A percentile compares a stretch with the other conserved stretches of the same genome.
Evolutionary conservation across 2,888 invertebrate species (phyloP).

Genomic region (Bembecia ichneumoniformis): DNA sequence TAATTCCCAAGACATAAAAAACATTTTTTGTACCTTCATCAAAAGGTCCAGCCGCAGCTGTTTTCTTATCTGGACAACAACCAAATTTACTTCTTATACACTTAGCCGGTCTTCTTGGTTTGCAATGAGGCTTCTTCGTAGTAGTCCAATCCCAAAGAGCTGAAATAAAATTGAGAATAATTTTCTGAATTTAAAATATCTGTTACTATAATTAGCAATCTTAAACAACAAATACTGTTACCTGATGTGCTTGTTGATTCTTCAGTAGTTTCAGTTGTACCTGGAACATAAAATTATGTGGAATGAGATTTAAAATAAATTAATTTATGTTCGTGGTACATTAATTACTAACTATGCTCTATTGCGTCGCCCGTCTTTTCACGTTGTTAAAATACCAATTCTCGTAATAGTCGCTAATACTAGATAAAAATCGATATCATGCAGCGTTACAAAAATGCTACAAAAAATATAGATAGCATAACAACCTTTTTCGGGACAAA

Average conservation of each 20-base stretch:
- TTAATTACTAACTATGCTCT: conserved; percentile 8
- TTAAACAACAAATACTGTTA: too few relatives aligned
- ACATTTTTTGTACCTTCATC: conserved; percentile 73
- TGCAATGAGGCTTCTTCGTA: conserved; percentile 69
- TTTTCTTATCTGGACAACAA: conserved; percentile 87
- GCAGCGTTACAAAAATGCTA: too few relatives aligned
- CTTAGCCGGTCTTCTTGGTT: conserved; percentile 62
- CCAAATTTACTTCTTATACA: conserved; percentile 80
- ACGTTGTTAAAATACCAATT: conserved; percentile 1
- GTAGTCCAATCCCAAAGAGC: conserved; percentile 71
- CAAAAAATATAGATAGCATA: too few relatives aligned
- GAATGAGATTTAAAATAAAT: background rate
- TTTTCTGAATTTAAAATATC: background rate
- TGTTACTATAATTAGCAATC: background rate
- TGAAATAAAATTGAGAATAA: conserved; percentile 3
- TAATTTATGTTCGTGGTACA: too few relatives aligned
- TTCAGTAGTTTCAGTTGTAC: too few relatives aligned
- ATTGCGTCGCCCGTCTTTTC: conserved; percentile 13
- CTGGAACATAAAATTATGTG: too few relatives aligned
- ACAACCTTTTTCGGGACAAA: too few relatives aligned
- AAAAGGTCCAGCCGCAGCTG: conserved; percentile 85
- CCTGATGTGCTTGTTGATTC: too few relatives aligned
- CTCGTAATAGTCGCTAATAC: too few relatives aligned
- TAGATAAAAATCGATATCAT: too few relatives aligned
- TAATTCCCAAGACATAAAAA: too few relatives aligned